Conservation (phyloP, 2,113 vertebrate species). For the Dromas ardeola region DNA sequence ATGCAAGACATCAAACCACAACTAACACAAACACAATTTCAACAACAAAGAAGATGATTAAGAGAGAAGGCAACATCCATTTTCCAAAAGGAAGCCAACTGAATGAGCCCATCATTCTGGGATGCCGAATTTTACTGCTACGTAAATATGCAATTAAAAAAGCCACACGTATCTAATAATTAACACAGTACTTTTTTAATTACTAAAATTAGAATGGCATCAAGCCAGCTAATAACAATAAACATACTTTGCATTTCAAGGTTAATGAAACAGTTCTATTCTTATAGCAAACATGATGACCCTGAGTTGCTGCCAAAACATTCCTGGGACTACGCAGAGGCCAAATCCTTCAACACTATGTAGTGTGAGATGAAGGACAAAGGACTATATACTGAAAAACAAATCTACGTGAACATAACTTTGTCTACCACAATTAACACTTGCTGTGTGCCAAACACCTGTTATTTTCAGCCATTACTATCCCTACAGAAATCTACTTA, state of each 20-base stretch:
- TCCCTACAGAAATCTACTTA: background rate
- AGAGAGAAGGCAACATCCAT: background rate
- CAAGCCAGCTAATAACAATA: background rate
- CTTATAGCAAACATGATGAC: background rate
- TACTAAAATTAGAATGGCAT: background rate
- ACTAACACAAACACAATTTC: background rate
- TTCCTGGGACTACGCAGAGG: background rate
- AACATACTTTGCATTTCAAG: background rate
- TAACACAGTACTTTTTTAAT: background rate
- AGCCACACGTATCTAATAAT: background rate
- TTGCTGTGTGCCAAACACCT: background rate
- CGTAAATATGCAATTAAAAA: background rate
- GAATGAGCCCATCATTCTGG: background rate
- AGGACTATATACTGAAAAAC: background rate
- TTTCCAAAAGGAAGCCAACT: background rate
- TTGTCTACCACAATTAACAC: background rate
- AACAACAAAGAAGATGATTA: background rate
- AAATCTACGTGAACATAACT: background rate
- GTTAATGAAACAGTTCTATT: constrained; percentile 32
- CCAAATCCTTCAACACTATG: background rate
- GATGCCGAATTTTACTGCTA: background rate
- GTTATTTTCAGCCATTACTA: background rate
- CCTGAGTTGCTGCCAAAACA: constrained; percentile 11
- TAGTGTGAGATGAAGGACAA: background rate
- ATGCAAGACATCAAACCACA: background rate